phyloP scores from a whole-genome alignment of 2,888 invertebrate genomes.

The Watsonalla cultraria region DNA sequence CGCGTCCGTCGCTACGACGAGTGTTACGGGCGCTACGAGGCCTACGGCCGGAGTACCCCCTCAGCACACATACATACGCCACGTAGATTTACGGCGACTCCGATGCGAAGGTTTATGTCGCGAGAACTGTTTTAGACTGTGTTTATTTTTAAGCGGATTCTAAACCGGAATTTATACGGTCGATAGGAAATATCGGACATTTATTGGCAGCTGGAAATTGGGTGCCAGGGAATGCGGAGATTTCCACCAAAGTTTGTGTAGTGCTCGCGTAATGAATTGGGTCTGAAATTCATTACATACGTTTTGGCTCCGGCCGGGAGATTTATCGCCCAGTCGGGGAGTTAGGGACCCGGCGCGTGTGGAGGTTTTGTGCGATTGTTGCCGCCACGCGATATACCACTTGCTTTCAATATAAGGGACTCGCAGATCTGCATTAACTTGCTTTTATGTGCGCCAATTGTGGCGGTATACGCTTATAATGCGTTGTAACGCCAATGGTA shows the following conservation, averaged over 20 bases:
- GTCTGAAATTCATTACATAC: slow-evolving; percentile 3
- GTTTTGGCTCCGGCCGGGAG: not conserved
- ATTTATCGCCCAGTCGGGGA: slow-evolving; percentile 1
- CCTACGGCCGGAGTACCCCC: not conserved
- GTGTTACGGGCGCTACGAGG: not conserved
- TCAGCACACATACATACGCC: slow-evolving; percentile 13
- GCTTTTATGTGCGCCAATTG: no score
- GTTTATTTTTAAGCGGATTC: slow-evolving; percentile 35
- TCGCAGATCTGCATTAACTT: not conserved
- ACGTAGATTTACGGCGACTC: slow-evolving; percentile 35
- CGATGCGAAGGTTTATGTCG: slow-evolving; percentile 35
- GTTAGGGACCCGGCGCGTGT: not conserved
- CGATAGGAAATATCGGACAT: slow-evolving; percentile 17
- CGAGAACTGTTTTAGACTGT: slow-evolving; percentile 28
- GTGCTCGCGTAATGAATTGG: slow-evolving; percentile 2
- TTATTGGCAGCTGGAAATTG: slow-evolving; percentile 15
- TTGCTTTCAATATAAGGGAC: not conserved
- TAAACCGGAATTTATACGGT: slow-evolving; percentile 15
- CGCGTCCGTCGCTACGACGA: no score
- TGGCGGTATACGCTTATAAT: no score
- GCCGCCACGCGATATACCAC: not conserved
- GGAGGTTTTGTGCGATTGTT: not conserved
- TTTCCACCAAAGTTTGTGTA: not conserved
- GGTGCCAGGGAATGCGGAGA: not conserved
- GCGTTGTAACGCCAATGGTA: no score